Conservation (phyloP, 2,888 invertebrate genomes). For the Acronicta alni region DNA sequence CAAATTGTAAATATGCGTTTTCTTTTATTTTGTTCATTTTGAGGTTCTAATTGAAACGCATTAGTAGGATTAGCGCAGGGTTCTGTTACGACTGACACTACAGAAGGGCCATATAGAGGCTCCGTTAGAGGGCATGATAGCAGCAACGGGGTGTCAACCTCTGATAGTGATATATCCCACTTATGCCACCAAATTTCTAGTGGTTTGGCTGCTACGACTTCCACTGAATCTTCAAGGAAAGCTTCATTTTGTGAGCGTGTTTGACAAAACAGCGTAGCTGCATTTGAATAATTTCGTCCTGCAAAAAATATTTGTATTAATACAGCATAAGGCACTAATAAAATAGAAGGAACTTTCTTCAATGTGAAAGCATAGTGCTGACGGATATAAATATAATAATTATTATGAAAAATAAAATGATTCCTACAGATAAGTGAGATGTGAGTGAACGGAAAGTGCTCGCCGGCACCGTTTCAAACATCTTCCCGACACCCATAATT, state of each 20-base stretch:
- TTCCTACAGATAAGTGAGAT: constrained; percentile 42
- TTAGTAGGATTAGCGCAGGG: constrained; percentile 86
- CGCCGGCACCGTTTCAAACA: constrained; percentile 35
- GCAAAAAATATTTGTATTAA: constrained; percentile 56
- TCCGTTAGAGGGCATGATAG: constrained; percentile 91
- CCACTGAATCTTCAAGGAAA: constrained; percentile 77
- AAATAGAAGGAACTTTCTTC: no score
- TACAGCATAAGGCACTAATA: constrained; percentile 16
- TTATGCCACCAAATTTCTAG: constrained; percentile 91
- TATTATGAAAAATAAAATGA: constrained; percentile 33
- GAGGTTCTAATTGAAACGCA: constrained; percentile 74
- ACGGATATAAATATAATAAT: constrained; percentile 19
- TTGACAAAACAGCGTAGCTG: constrained; percentile 87
- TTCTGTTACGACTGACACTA: constrained; percentile 85
- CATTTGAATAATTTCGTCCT: constrained; percentile 79
- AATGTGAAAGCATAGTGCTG: not conserved
- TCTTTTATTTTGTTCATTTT: constrained; percentile 49
- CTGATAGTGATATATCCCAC: constrained; percentile 87
- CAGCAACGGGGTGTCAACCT: constrained; percentile 89
- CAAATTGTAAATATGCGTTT: constrained; percentile 90
- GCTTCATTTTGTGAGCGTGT: constrained; percentile 73
- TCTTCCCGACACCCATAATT: constrained; percentile 50
- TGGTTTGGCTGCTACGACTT: constrained; percentile 89
- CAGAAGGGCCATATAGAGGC: constrained; percentile 72
- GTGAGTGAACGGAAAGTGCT: constrained; percentile 40